phyloP scores from a whole-genome alignment of 2,113 vertebrate species.

The Bubo blakistoni region DNA sequence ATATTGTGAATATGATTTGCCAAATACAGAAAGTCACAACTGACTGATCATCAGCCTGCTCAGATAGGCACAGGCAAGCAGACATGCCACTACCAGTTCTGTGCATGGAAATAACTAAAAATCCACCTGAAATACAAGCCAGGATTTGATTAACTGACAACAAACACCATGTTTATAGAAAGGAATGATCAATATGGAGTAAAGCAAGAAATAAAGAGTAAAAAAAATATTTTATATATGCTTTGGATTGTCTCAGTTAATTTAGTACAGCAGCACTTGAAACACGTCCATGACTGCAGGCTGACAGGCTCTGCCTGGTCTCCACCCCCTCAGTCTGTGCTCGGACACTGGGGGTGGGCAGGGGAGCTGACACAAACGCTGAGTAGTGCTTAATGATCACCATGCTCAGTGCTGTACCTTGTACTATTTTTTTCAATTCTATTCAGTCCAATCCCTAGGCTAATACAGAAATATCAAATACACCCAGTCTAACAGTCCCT shows the following conservation, averaged over 20 bases:
- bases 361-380: neutral
- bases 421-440: neutral
- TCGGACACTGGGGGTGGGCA: neutral
- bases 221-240: neutral
- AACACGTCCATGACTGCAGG: neutral
- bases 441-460: neutral
- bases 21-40: neutral
- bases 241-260: neutral
- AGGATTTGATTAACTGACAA: neutral
- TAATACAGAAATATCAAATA: neutral
- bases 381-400: neutral
- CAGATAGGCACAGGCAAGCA: neutral
- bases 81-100: neutral
- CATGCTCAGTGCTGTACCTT: neutral
- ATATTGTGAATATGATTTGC: neutral
- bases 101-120: neutral
- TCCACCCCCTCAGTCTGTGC: neutral
- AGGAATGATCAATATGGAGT: neutral
- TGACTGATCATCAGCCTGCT: neutral
- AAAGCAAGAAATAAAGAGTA: neutral
- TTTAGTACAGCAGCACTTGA: neutral
- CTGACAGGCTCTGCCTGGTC: neutral
- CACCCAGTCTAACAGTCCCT: neutral
- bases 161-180: neutral
- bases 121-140: neutral